Percentiles rank a stretch among this genome's conserved stretches.
Conservation (phyloP, 1,140 invertebrate species). For the Zaprionus davidi region DNA sequence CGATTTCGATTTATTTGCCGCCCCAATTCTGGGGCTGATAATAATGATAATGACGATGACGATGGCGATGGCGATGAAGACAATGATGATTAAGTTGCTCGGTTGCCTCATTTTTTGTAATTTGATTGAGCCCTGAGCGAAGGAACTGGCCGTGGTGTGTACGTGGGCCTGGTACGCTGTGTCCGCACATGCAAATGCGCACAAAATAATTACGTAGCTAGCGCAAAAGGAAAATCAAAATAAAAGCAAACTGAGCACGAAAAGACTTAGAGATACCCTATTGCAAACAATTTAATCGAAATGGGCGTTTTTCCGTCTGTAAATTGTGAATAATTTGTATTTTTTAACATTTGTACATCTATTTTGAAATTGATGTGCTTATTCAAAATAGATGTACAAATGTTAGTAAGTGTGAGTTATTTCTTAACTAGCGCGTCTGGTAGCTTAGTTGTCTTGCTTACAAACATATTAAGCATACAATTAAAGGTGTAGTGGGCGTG, state of each 20-base stretch:
- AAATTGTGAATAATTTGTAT: no score
- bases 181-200: conserved; percentile 40
- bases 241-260: neutral
- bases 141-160: neutral
- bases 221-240: no score
- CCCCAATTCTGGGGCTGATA: conserved; percentile 55
- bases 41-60: conserved; percentile 36
- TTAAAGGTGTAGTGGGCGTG: no score
- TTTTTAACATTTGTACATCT: no score
- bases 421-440: no score
- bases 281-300: neutral
- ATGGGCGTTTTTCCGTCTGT: no score
- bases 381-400: no score
- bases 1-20: conserved; percentile 77
- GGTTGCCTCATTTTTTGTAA: conserved; percentile 25
- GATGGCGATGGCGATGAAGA: neutral
- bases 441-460: no score
- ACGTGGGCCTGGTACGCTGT: neutral
- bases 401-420: no score
- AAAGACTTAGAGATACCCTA: neutral
- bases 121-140: conserved; percentile 14
- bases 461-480: no score
- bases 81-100: conserved; percentile 25
- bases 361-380: no score
- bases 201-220: conserved; percentile 37